These are phyloP conservation scores for Scaptomyza caliginosa DNA, from an alignment of 2,888 invertebrate genomes.

Conservation along the genomic window DNA sequence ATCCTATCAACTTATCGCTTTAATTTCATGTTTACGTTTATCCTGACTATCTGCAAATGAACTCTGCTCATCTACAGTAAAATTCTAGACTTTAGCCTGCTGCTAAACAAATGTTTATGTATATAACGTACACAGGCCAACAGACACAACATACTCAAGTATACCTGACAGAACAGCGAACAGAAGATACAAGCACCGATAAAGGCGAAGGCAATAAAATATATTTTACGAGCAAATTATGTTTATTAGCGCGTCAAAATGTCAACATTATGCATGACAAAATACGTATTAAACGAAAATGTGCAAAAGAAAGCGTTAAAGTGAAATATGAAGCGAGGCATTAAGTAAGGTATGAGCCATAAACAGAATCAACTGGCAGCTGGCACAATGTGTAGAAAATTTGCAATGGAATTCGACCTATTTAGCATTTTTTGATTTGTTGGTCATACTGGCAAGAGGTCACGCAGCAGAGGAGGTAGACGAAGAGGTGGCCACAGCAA, in stretches of 20 bases:
- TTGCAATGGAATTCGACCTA: slow-evolving; percentile 6
- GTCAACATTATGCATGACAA: slow-evolving; percentile 74
- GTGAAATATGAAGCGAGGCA: slow-evolving; percentile 53
- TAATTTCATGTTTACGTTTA: slow-evolving; percentile 52
- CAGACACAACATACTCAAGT: slow-evolving; percentile 18
- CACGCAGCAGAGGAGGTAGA: not conserved
- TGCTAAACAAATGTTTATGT: slow-evolving; percentile 21
- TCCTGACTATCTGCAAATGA: slow-evolving; percentile 47
- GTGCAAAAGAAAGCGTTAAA: slow-evolving; percentile 23
- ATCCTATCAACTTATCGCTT: slow-evolving; percentile 20
- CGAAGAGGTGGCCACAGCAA: not conserved
- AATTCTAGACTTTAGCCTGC: slow-evolving; percentile 38
- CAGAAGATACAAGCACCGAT: slow-evolving; percentile 51
- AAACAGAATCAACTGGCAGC: slow-evolving; percentile 3
- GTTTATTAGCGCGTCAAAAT: slow-evolving; percentile 79
- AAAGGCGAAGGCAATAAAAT: slow-evolving; percentile 72
- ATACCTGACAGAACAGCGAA: slow-evolving; percentile 52
- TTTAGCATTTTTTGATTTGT: slow-evolving; percentile 8
- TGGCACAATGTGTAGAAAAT: slow-evolving; percentile 23
- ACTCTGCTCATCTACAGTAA: slow-evolving; percentile 33
- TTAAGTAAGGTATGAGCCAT: slow-evolving; percentile 31
- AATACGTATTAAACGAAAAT: slow-evolving; percentile 66
- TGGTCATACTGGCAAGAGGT: slow-evolving; percentile 35
- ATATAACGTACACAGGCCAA: slow-evolving; percentile 12
- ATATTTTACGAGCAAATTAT: slow-evolving; percentile 76